Evolutionary conservation across 2,888 invertebrate species (phyloP).

Genomic region (Drosophila bunnanda): DNA sequence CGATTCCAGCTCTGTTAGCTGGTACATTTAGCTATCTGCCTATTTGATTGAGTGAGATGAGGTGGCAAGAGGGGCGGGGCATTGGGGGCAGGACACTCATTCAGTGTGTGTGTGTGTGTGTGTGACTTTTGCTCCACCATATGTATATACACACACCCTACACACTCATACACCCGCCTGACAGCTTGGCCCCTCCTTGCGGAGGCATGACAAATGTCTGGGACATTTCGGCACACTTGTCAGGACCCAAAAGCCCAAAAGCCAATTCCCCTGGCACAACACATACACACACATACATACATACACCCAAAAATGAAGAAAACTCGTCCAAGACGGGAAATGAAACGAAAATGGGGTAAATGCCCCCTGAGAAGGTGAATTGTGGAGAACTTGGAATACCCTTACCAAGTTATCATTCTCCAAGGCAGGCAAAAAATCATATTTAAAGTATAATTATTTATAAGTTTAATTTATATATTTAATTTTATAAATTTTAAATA

Average conservation of each 20-base stretch:
- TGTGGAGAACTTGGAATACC: neutral
- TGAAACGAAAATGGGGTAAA: constrained; percentile 11
- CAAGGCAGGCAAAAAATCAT: no score
- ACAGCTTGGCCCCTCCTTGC: constrained; percentile 9
- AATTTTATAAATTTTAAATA: no score
- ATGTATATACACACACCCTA: neutral
- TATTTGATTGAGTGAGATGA: constrained; percentile 60
- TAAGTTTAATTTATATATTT: neutral
- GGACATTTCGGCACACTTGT: constrained; percentile 60
- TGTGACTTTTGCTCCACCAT: constrained; percentile 25
- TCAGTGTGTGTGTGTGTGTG: constrained; percentile 34
- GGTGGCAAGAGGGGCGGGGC: neutral
- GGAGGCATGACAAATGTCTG: constrained; percentile 69
- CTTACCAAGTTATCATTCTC: neutral
- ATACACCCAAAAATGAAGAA: constrained; percentile 7
- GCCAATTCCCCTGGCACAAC: constrained; percentile 44
- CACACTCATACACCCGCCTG: constrained; percentile 8
- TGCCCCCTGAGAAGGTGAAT: neutral
- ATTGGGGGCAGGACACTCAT: constrained; percentile 38
- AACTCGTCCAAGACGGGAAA: constrained; percentile 12
- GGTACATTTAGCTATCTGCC: constrained; percentile 39
- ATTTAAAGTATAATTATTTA: neutral
- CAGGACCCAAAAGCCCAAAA: constrained; percentile 45
- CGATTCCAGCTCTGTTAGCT: neutral
- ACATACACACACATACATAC: neutral